Base-by-base conservation (phyloP, 2,888 invertebrate genomes). In the Eurytoma californica region DNA sequence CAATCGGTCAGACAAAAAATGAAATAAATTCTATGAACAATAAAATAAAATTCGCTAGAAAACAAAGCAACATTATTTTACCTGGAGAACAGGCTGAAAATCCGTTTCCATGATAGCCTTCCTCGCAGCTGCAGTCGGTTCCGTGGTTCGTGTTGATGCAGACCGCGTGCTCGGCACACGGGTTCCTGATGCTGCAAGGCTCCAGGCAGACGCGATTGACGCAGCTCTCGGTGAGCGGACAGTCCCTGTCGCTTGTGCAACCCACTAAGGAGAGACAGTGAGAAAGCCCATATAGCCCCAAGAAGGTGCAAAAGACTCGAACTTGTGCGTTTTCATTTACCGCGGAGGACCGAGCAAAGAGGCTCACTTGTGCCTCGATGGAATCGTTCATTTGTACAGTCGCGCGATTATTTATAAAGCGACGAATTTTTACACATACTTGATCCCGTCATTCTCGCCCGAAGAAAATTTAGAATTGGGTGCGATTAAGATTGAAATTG, bases 71-170 rank as follows among this genome's bases (percentile, higher is more conserved):
- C 24, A 53, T n/a, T 60, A 14, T 14, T 18, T 28, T 92, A 96
- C 96, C 95, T 92, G 94, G 93, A 83, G 93, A 93, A 87, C 97
- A 97, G 86, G 95, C 94, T 66, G 95, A 93, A 86, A 95, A 95
- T 86, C 96, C 96, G 87, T 97, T 96, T 88, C 97, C 97, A 90
- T 96, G 95, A 90, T 93, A 97, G 83, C 96, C 96, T 90, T 96
- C 95, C 65, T 93, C 92, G 88, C 97, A 97, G 89, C 94, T 95
- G 90, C 97, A 97, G 87, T 96, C 96, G 30, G 95, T 94, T 83
- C 94, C 95, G 88, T 97, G 97, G 86, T 96, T 96, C 72, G 95
- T 95, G 91, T 97, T 97, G 91, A 96, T 94, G 91, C 97, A 97
- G 83, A 95, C 93, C 76, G 97, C 96, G 89, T 96, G 94, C 85